phyloP scores from a whole-genome alignment of 2,888 invertebrate genomes.

The Zygothrica quintamaculata region DNA sequence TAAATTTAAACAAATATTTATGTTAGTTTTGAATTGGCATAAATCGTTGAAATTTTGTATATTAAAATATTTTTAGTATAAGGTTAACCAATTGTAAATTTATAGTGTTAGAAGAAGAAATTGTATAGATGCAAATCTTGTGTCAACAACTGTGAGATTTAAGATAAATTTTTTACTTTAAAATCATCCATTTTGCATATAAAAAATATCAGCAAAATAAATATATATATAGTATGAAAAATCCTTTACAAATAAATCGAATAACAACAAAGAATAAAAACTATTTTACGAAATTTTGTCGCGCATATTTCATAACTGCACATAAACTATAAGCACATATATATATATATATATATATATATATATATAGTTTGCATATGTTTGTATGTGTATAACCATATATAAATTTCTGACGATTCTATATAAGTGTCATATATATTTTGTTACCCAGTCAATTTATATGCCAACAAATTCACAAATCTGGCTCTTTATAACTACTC shows the following conservation, averaged over 20 bases:
- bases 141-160: too few species aligned
- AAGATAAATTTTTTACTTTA: too few species aligned
- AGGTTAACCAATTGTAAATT: too few species aligned
- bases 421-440: conserved; percentile 48
- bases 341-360: neutral
- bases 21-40: too few species aligned
- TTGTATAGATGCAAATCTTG: too few species aligned
- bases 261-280: conserved; percentile 12
- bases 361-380: conserved; percentile 5
- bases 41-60: too few species aligned
- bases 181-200: too few species aligned
- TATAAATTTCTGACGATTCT: conserved; percentile 19
- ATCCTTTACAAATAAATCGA: conserved; percentile 7
- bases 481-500: neutral
- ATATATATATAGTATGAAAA: neutral
- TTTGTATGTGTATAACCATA: neutral
- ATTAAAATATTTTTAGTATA: too few species aligned
- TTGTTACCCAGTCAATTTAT: conserved; percentile 64
- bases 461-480: conserved; percentile 49
- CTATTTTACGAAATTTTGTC: conserved; percentile 4
- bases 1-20: too few species aligned
- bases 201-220: too few species aligned
- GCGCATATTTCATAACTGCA: conserved; percentile 45
- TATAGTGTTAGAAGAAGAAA: too few species aligned
- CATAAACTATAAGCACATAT: conserved; percentile 1